A percentile compares a stretch with the other conserved stretches of the same genome.
These are phyloP conservation scores for Drosophila elegans DNA, from an alignment of 1,140 invertebrate species.

Conservation along the genomic window DNA sequence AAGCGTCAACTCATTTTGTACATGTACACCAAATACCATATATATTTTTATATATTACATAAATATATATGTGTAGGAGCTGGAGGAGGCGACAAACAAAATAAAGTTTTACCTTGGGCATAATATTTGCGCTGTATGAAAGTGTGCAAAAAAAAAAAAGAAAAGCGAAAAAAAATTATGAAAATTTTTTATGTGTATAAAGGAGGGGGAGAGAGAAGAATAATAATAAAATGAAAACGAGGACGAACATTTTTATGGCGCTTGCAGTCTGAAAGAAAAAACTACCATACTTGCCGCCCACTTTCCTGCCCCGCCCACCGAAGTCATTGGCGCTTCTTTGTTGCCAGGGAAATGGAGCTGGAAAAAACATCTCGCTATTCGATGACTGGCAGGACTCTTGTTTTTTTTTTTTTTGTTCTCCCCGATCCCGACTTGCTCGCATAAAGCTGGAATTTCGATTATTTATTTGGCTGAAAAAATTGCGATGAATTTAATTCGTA, in stretches of 20 bases:
- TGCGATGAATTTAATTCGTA: constrained; percentile 42
- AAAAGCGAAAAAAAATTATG: constrained; percentile 24
- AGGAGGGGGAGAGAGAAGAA: not conserved
- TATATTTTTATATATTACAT: constrained; percentile 14
- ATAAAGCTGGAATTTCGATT: constrained; percentile 49
- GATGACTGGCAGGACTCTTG: constrained; percentile 19
- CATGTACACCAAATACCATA: constrained; percentile 2
- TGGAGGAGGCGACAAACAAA: constrained; percentile 23
- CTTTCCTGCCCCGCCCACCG: constrained; percentile 4
- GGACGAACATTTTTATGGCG: constrained; percentile 59
- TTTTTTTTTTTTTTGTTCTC: not conserved
- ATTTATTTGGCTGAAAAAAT: constrained; percentile 44
- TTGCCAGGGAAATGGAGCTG: constrained; percentile 32
- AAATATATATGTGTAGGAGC: not conserved
- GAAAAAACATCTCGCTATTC: constrained; percentile 32
- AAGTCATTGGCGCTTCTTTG: constrained; percentile 49
- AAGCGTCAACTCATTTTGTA: constrained; percentile 30
- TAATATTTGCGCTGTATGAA: constrained; percentile 44
- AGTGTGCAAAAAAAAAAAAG: constrained; percentile 27
- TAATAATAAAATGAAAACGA: constrained; percentile 65
- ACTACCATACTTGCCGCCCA: constrained; percentile 20
- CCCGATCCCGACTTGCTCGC: constrained; percentile 12
- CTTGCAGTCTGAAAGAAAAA: constrained; percentile 33
- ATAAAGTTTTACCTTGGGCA: constrained; percentile 46
- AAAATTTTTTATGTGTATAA: constrained; percentile 42